Evolutionary conservation across 2,113 vertebrate species (phyloP).

Genomic region (Ursus arctos): DNA sequence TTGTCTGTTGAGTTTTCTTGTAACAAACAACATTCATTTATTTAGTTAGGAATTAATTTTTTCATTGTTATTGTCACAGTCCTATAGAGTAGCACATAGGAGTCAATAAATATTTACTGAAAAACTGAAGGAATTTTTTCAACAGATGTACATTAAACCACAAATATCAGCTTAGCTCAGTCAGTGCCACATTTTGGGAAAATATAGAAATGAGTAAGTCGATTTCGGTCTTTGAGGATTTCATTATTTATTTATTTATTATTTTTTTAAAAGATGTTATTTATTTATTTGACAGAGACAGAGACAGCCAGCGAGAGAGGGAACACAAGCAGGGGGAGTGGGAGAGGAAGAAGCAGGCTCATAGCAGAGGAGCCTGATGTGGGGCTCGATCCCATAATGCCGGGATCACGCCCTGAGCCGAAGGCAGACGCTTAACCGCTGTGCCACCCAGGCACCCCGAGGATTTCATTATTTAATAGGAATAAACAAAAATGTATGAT

Average conservation of each 20-base stretch:
- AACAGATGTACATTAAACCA: neutral
- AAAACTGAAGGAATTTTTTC: neutral
- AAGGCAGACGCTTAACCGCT: too few species aligned
- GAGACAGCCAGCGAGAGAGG: too few species aligned
- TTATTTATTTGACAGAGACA: too few species aligned
- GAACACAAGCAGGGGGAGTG: too few species aligned
- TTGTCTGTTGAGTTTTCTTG: constrained; percentile 4
- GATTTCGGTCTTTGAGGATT: neutral
- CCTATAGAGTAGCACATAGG: neutral
- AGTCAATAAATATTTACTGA: neutral
- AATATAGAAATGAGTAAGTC: neutral
- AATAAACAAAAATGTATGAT: neutral
- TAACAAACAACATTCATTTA: neutral
- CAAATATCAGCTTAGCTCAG: neutral
- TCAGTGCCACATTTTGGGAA: neutral
- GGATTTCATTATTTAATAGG: neutral
- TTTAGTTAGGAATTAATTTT: neutral
- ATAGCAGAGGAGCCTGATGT: too few species aligned
- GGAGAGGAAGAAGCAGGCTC: too few species aligned
- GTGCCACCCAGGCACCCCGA: too few species aligned
- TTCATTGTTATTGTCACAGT: neutral
- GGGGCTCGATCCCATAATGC: too few species aligned
- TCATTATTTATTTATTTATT: neutral
- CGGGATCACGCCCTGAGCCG: too few species aligned
- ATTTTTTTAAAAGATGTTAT: too few species aligned